Conservation (phyloP, 2,113 vertebrate species). For the Oryzias woworae region DNA sequence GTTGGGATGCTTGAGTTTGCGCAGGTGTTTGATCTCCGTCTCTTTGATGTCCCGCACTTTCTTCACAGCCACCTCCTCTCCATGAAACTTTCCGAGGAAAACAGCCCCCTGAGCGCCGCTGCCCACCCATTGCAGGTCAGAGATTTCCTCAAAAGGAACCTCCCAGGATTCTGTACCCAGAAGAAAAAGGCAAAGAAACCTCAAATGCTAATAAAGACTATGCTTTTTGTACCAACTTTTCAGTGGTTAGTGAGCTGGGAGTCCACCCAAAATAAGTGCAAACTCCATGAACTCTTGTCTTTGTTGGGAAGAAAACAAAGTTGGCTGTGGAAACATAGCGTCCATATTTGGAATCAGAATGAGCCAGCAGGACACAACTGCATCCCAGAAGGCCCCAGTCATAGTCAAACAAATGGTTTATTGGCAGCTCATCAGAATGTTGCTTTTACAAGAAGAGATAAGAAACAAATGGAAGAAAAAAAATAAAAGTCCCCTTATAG, state of each 20-base stretch:
- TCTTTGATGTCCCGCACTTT: slow-evolving; percentile 94
- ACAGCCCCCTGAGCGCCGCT: slow-evolving; percentile 93
- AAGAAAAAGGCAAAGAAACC: slow-evolving; percentile 17
- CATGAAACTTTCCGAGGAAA: slow-evolving; percentile 91
- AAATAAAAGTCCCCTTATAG: slow-evolving; percentile 21
- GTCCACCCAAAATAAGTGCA: no score
- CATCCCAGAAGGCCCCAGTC: slow-evolving; percentile 16
- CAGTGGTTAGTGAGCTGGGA: no score
- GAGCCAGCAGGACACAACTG: slow-evolving; percentile 11
- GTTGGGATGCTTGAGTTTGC: slow-evolving; percentile 94
- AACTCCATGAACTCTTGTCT: no score
- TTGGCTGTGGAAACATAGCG: slow-evolving; percentile 15
- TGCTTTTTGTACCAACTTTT: background rate
- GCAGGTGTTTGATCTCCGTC: slow-evolving; percentile 93
- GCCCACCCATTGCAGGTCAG: slow-evolving; percentile 98
- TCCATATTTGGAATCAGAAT: slow-evolving; percentile 24
- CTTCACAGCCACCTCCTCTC: slow-evolving; percentile 93
- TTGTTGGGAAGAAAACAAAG: background rate
- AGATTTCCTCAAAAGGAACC: slow-evolving; percentile 97
- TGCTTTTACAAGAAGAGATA: slow-evolving; percentile 21
- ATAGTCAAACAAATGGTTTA: slow-evolving; percentile 33
- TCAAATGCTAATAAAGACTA: background rate
- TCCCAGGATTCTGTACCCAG: slow-evolving; percentile 84
- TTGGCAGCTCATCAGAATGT: slow-evolving; percentile 23
- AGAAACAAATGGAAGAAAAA: slow-evolving; percentile 2